phyloP scores from a whole-genome alignment of 2,797 vertebrate genomes.

The Picus viridis region DNA sequence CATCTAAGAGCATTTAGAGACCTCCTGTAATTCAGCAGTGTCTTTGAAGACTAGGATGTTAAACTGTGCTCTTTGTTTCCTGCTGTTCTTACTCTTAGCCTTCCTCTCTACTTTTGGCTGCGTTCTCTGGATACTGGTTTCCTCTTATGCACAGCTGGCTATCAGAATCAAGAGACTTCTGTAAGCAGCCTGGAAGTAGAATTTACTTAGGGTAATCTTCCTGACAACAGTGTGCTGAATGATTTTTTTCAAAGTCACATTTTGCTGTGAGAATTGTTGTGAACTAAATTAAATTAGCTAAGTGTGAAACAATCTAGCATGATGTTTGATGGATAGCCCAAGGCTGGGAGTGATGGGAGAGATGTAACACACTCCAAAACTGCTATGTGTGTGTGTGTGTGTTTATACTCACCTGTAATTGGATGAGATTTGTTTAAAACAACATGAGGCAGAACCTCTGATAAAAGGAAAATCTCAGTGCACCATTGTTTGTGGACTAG shows the following conservation, averaged over 20 bases:
- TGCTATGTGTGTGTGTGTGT: neutral
- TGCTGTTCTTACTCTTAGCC: conserved; percentile 23
- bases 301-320: neutral
- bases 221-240: neutral
- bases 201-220: neutral
- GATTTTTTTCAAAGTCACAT: neutral
- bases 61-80: neutral
- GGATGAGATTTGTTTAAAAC: neutral
- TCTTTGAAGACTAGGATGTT: conserved; percentile 33
- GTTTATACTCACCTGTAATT: neutral
- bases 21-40: conserved; percentile 9
- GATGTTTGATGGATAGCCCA: neutral
- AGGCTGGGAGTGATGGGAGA: neutral
- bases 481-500: neutral
- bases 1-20: neutral
- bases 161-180: neutral
- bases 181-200: conserved; percentile 11
- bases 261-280: conserved; percentile 15
- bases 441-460: neutral
- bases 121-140: neutral
- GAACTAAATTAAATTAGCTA: neutral
- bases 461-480: neutral
- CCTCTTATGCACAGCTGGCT: neutral
- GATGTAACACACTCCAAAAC: neutral
- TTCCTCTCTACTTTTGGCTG: neutral